Base-by-base conservation (phyloP, 1,140 invertebrate genomes). In the Drosophila obscura region DNA sequence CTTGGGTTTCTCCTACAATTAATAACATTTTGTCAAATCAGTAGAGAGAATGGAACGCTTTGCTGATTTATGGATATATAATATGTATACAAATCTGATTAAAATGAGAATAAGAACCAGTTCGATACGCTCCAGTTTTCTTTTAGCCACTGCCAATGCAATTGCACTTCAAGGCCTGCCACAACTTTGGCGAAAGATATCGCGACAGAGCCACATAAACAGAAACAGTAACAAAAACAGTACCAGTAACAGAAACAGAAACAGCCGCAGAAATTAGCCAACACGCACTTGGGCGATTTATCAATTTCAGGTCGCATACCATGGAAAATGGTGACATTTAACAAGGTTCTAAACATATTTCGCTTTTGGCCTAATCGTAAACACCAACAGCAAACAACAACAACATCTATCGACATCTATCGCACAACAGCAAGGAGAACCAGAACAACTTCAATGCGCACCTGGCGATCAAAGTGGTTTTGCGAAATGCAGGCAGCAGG, bases 241-340 rank as follows among this genome's bases (percentile, higher is more conserved):
- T 19, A 19, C 19, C 19, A 19, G 19, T 19, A 22, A 31, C 3
- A 31, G 28, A 8, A 35, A 11, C 16, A 53, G 31, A 26, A 53
- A 11, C 35, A 39, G 35, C 35, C 9, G 45, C 28, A 31, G 28
- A 80, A 80, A 83, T 84, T 84, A 80, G 75, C 59, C 58, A 66
- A 77, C 77, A 85, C 83, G 83, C 82, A 77, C 69, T 88, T 83
- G 74, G 78, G 53, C 78, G 82, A 85, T 87, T 85, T 85, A 87
- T 85, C 82, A 85, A 73, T 78, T 85, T 82, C 83, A 87, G 84
- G 79, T 77, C 79, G 80, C 83, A 87, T 82, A 87, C 82, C 79
- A 39, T 39, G 35, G 35, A 46, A 60, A 69, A 73, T 76, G 75
- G 75, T 87, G 82, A 87, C 82, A 87, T 83, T 87, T 87, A 85